A percentile compares a stretch with the other conserved stretches of the same genome.
Conservation (phyloP, 2,888 invertebrate species). For the Cerastoderma edule region DNA sequence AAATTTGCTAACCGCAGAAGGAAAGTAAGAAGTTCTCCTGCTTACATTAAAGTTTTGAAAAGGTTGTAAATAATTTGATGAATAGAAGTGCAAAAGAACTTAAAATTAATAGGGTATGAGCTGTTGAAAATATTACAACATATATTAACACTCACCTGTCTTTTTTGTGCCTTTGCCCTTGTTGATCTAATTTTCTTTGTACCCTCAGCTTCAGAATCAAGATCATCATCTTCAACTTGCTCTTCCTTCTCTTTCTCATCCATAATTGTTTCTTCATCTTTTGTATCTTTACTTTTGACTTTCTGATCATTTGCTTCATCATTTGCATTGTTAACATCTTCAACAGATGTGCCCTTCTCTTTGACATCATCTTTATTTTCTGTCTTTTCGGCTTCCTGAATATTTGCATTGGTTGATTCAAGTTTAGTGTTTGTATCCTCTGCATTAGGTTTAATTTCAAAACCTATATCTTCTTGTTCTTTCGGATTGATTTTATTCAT, state of each 20-base stretch:
- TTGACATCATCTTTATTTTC: background rate
- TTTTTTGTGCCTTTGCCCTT: conserved; percentile 46
- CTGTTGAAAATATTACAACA: no score
- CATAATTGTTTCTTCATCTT: background rate
- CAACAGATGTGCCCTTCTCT: background rate
- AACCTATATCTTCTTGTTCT: no score
- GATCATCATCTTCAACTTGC: conserved; percentile 14
- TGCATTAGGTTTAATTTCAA: background rate
- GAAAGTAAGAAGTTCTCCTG: no score
- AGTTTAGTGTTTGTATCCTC: background rate
- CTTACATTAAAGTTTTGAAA: no score
- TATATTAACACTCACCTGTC: conserved; percentile 60
- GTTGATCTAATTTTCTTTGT: background rate
- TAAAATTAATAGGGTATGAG: no score
- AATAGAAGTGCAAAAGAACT: no score
- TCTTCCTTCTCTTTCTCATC: background rate
- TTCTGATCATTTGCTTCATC: conserved; percentile 43
- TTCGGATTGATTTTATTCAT: no score
- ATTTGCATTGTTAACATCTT: background rate
- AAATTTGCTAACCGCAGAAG: no score
- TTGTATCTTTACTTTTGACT: background rate
- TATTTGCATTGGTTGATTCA: conserved; percentile 9
- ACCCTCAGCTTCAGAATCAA: conserved; percentile 10
- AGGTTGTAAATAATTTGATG: no score
- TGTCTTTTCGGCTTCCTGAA: conserved; percentile 52